phyloP scores from a whole-genome alignment of 2,888 invertebrate genomes.

The Melinaea marsaeus region DNA sequence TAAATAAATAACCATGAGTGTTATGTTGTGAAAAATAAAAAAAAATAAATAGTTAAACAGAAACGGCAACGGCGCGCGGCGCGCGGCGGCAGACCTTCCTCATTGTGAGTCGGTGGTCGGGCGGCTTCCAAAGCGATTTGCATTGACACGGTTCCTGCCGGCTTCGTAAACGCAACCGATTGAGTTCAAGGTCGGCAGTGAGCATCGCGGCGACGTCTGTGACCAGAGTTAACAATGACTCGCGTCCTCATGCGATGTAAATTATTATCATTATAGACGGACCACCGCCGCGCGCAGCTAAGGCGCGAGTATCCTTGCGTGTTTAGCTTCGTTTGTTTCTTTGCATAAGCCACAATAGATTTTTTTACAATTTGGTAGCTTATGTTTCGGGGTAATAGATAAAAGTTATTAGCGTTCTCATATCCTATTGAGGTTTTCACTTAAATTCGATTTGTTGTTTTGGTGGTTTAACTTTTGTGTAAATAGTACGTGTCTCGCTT shows the following conservation, averaged over 20 bases:
- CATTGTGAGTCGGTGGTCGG: conserved; percentile 51
- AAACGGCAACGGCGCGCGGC: not conserved
- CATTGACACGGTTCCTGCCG: conserved; percentile 74
- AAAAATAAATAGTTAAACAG: conserved; percentile 6
- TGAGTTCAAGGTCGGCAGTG: conserved; percentile 74
- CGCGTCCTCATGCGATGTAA: conserved; percentile 72
- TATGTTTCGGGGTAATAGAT: too few species aligned
- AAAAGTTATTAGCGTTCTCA: too few species aligned
- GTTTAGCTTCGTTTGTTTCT: too few species aligned
- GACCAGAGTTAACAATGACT: conserved; percentile 75
- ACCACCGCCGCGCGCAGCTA: conserved; percentile 43
- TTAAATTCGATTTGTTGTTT: not conserved
- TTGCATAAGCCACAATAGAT: too few species aligned
- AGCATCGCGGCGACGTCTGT: conserved; percentile 66
- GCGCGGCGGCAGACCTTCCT: conserved; percentile 29
- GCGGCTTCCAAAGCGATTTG: conserved; percentile 60
- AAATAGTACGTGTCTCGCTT: not conserved
- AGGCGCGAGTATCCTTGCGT: too few species aligned
- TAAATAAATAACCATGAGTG: conserved; percentile 22
- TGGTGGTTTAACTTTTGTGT: conserved; percentile 9
- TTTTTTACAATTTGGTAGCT: too few species aligned
- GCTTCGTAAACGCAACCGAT: conserved; percentile 71
- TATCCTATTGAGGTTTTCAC: too few species aligned
- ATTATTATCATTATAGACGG: conserved; percentile 71
- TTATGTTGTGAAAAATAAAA: conserved; percentile 13